Conservation (phyloP, 2,888 invertebrate genomes). For the Ceraclea dissimilis region DNA sequence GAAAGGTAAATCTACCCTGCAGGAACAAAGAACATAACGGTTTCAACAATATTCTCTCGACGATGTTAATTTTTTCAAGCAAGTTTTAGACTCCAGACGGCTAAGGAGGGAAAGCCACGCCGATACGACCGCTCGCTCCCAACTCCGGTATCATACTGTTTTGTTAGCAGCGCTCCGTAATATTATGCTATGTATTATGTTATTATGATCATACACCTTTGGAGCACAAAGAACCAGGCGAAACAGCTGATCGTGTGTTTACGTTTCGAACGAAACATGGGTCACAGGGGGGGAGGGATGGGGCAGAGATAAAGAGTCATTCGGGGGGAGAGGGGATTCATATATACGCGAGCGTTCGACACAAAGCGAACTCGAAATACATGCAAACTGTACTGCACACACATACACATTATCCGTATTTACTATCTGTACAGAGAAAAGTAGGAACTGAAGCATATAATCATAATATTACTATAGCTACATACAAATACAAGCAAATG, state of each 20-base stretch:
- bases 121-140: conserved; percentile 9
- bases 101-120: neutral
- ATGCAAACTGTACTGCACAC: no score
- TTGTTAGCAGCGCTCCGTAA: neutral
- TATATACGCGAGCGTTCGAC: neutral
- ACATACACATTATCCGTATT: no score
- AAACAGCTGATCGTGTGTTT: conserved; percentile 19
- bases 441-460: no score
- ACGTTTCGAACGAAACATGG: conserved; percentile 11
- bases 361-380: no score
- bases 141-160: conserved; percentile 12
- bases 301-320: neutral
- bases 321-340: neutral
- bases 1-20: no score
- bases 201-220: conserved; percentile 1
- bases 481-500: no score
- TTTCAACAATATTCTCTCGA: neutral
- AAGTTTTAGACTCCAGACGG: conserved; percentile 1
- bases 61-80: no score
- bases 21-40: neutral
- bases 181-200: neutral
- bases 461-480: no score
- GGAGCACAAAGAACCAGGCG: conserved; percentile 13
- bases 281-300: conserved; percentile 1
- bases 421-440: no score